These are phyloP conservation scores for Mimachlamys varia DNA, from an alignment of 2,888 invertebrate genomes.

Conservation along the genomic window DNA sequence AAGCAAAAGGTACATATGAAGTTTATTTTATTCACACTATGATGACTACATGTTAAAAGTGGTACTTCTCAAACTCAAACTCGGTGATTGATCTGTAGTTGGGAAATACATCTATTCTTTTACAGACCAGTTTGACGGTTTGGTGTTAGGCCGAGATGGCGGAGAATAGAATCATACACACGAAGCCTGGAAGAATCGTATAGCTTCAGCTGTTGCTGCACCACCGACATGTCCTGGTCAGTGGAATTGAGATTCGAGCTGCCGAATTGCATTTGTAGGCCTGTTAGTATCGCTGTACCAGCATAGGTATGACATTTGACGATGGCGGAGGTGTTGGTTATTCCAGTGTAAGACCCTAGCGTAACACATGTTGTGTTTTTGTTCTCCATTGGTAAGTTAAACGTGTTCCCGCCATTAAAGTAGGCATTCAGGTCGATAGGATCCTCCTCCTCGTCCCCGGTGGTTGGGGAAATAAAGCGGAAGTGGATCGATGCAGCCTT, in stretches of 20 bases:
- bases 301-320: neutral
- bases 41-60: too few relatives aligned
- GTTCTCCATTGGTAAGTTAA: neutral
- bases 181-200: neutral
- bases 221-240: neutral
- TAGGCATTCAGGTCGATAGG: neutral
- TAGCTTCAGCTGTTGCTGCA: neutral
- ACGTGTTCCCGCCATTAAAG: neutral
- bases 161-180: neutral
- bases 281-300: neutral
- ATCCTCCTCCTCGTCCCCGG: neutral
- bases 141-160: neutral
- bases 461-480: neutral
- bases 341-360: neutral
- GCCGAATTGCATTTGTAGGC: neutral
- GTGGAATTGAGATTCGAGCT: neutral
- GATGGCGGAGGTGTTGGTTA: neutral
- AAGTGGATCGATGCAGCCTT: neutral
- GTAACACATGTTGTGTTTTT: neutral
- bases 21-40: too few relatives aligned
- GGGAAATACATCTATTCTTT: too few relatives aligned
- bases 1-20: too few relatives aligned
- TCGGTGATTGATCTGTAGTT: too few relatives aligned
- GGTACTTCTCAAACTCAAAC: too few relatives aligned
- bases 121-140: neutral